phyloP scores from a whole-genome alignment of 2,113 vertebrate species.

The Chlamydotis undulata region DNA sequence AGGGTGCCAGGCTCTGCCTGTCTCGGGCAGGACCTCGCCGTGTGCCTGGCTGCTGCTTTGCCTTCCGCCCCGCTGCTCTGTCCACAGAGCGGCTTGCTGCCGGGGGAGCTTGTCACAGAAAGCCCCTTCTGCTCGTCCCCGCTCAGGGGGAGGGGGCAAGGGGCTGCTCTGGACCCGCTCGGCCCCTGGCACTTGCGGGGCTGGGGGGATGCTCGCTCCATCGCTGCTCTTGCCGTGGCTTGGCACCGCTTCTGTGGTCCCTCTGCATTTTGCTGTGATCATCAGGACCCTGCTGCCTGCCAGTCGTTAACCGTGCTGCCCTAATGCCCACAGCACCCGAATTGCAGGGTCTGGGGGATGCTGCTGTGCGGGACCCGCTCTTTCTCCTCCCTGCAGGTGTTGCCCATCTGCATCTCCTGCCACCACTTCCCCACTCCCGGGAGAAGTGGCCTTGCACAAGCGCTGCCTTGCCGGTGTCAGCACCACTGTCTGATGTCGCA shows the following conservation, averaged over 20 bases:
- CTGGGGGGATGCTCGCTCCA: neutral
- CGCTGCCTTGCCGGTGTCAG: neutral
- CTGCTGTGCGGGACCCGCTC: fast-evolving
- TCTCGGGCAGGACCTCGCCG: fast-evolving
- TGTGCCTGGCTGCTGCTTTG: neutral
- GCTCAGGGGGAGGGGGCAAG: fast-evolving
- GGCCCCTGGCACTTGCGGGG: fast-evolving
- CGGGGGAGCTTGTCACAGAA: neutral
- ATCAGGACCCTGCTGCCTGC: neutral
- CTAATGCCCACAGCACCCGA: neutral
- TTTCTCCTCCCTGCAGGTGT: fast-evolving
- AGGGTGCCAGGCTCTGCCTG: neutral
- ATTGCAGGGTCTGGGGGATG: fast-evolving
- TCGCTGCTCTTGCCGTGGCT: fast-evolving
- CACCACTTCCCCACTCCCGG: neutral
- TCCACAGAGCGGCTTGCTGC: neutral
- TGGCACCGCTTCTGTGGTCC: too few relatives aligned
- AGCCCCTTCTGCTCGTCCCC: neutral
- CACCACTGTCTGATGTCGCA: fast-evolving
- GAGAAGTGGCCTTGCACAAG: neutral
- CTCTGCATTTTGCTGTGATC: neutral
- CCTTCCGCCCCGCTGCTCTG: neutral
- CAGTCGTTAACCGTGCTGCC: neutral
- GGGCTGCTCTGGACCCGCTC: neutral
- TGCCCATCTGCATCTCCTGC: neutral